Conservation (phyloP, 53 echinoderm and acorn worm genomes). For the Mesocentrotus franciscanus region DNA sequence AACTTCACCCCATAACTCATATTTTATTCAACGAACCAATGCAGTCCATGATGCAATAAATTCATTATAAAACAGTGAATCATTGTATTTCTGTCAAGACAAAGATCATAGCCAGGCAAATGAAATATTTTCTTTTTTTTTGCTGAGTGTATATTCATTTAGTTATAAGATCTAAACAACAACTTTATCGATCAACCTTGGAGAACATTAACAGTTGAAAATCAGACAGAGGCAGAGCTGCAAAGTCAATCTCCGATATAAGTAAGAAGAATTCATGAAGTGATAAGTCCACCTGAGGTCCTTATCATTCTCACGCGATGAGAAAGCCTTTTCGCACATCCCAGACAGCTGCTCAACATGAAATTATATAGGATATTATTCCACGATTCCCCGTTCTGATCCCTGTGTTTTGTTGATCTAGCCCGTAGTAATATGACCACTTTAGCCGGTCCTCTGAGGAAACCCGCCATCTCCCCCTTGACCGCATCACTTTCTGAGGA, state of each 20-base stretch:
- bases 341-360: constrained; percentile 29
- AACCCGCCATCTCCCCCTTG: constrained; percentile 24
- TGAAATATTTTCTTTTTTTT: neutral
- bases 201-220: neutral
- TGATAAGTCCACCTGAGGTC: neutral
- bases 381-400: constrained; percentile 1
- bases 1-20: neutral
- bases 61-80: neutral
- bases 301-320: neutral
- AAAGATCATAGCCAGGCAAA: neutral
- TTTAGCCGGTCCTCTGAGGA: constrained; percentile 22
- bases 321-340: neutral
- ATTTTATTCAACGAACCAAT: neutral
- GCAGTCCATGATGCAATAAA: neutral
- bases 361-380: constrained; percentile 37
- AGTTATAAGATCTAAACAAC: neutral
- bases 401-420: constrained; percentile 45
- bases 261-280: neutral
- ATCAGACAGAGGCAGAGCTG: neutral
- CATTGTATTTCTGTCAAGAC: neutral
- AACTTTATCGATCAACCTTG: neutral
- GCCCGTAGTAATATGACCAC: constrained; percentile 62
- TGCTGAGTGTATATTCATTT: neutral
- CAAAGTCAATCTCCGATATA: neutral
- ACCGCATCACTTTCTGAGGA: constrained; percentile 39